Conservation (phyloP, 2,888 invertebrate genomes). For the Buathra laborator region DNA sequence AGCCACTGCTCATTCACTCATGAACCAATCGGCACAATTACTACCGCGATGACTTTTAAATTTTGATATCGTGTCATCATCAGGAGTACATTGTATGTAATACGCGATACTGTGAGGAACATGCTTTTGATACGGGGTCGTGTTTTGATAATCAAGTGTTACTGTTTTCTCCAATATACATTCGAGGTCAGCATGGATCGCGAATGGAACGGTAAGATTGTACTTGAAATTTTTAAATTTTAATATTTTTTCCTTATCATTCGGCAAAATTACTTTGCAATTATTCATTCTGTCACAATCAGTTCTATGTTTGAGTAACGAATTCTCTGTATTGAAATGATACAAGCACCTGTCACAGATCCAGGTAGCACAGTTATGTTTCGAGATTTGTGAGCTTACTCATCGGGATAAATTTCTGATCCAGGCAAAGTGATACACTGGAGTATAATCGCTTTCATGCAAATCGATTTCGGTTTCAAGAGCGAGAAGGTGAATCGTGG, state of each 20-base stretch:
- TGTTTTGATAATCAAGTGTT: background rate
- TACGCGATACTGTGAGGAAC: background rate
- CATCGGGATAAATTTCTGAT: constrained; percentile 65
- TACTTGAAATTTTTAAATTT: constrained; percentile 47
- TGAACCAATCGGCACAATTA: too few species aligned
- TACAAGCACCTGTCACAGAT: constrained; percentile 53
- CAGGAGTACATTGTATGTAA: background rate
- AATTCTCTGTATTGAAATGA: background rate
- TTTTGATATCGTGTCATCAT: background rate
- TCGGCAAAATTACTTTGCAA: background rate
- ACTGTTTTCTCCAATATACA: constrained; percentile 37
- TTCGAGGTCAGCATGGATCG: constrained; percentile 61
- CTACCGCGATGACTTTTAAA: constrained; percentile 30
- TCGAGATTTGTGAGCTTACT: constrained; percentile 40
- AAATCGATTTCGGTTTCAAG: background rate
- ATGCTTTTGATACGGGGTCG: constrained; percentile 49
- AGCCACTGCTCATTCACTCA: background rate
- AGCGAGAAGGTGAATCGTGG: constrained; percentile 31
- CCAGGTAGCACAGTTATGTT: background rate
- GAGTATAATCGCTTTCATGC: too few species aligned
- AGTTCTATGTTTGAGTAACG: background rate
- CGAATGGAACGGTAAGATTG: constrained; percentile 36
- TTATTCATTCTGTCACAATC: background rate
- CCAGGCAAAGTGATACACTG: constrained; percentile 55
- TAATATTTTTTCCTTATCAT: background rate